A percentile compares a stretch with the other conserved stretches of the same genome.
These are phyloP conservation scores for Python bivittatus DNA, from an alignment of 2,113 vertebrate species.

Conservation along the genomic window DNA sequence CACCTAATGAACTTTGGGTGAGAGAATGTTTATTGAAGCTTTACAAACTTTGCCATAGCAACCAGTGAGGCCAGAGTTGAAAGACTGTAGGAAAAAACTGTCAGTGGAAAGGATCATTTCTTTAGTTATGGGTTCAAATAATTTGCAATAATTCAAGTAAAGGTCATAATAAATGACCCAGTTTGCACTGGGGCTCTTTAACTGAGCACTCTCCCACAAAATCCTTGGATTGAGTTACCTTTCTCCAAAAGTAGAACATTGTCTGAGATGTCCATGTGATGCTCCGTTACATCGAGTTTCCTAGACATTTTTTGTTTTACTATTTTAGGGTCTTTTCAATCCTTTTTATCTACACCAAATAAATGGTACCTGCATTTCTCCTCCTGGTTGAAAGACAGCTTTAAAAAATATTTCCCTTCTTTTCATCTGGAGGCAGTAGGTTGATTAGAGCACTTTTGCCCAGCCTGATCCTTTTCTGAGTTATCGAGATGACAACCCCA, in stretches of 20 bases:
- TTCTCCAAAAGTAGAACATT: background rate
- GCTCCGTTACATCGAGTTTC: background rate
- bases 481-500: background rate
- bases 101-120: background rate
- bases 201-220: background rate
- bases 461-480: background rate
- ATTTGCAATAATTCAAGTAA: background rate
- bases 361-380: background rate
- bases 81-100: background rate
- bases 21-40: background rate
- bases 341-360: background rate
- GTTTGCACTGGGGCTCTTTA: slow-evolving; percentile 1
- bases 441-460: background rate
- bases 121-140: slow-evolving; percentile 10
- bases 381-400: background rate
- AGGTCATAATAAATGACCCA: background rate
- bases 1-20: background rate
- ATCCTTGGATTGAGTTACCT: background rate
- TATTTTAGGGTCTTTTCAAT: background rate
- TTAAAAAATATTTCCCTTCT: background rate
- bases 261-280: background rate
- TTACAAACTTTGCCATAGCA: slow-evolving; percentile 5
- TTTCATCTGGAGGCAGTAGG: background rate
- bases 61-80: background rate
- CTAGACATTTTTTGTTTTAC: background rate